These are phyloP conservation scores for Thera britannica DNA, from an alignment of 2,888 invertebrate genomes.

Conservation along the genomic window DNA sequence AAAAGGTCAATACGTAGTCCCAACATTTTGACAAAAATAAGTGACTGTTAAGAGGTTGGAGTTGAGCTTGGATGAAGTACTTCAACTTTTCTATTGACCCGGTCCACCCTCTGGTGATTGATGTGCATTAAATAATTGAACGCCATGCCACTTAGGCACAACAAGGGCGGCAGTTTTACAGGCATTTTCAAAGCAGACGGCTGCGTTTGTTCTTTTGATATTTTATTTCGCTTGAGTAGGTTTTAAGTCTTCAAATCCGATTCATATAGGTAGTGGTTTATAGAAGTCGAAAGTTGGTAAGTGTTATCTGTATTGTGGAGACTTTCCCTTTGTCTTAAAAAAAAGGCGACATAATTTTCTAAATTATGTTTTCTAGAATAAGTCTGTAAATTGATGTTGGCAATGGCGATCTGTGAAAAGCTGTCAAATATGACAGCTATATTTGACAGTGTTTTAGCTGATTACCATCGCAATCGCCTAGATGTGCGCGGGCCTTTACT, in stretches of 20 bases:
- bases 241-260: neutral
- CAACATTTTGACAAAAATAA: neutral
- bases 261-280: neutral
- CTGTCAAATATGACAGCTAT: no score
- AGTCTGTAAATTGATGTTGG: no score
- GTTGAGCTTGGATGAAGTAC: neutral
- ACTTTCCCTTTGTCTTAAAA: no score
- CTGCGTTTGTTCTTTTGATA: neutral
- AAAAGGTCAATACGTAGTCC: no score
- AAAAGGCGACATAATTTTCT: no score
- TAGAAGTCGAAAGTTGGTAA: no score
- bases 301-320: no score
- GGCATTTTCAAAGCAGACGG: neutral
- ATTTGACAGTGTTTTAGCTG: no score
- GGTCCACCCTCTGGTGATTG: neutral
- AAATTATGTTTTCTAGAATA: no score
- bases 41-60: neutral
- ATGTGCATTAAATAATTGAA: neutral
- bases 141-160: neutral
- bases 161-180: neutral
- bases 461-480: no score
- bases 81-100: neutral
- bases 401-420: no score
- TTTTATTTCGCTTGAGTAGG: neutral
- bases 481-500: no score